Base-by-base conservation (phyloP, 2,888 invertebrate genomes). In the Sphinx pinastri region DNA sequence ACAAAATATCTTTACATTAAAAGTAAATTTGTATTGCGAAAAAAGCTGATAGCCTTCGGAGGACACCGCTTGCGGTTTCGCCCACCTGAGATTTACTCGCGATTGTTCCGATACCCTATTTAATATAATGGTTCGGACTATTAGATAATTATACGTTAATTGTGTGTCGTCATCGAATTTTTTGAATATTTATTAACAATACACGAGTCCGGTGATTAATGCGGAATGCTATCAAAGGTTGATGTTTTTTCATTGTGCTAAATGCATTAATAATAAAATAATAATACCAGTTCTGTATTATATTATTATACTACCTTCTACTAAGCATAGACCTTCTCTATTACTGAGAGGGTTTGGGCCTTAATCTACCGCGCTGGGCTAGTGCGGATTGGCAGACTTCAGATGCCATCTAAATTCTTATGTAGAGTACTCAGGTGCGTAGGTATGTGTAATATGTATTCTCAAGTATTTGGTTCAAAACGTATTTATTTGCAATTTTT, bases 21-120 rank as follows among this genome's bases (percentile, higher is more conserved):
- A 84, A 85, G 81, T 86, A 77, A 84, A 82, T 86, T 81, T 79
- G 77, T 72, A 79, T 88, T 88, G 80, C 82, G 77, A 80, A 83
- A 86, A 79, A 68, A 19, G 68, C 78, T 77, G 82, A 81, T 79
- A 81, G 74, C 83, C 85, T 85, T 81, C 77, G 73, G 78, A 81
- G 75, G 80, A 75, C 79, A 80, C 80, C 80, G 79, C 75, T 79
- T 81, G 73, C 67, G 70, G 59, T 68, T 67, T 68, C 67, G 19
- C 49, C 49, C 63, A 49, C 63, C 49, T 49, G 63, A 67, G 57
- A 58, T 10, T 47, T 58, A 49, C 68, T 58, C 66, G 57, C 66
- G 19, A 19, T 71, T 68, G 47, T 13, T 55, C 38, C 66, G 38
- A 45, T 47, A 68, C 58, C 57, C 66, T 45, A 54, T 63, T 63